Evolutionary conservation across 1,140 invertebrate species (phyloP), one percentile per base, ranked within the genome.

Genomic region (Aphidius ervi): DNA sequence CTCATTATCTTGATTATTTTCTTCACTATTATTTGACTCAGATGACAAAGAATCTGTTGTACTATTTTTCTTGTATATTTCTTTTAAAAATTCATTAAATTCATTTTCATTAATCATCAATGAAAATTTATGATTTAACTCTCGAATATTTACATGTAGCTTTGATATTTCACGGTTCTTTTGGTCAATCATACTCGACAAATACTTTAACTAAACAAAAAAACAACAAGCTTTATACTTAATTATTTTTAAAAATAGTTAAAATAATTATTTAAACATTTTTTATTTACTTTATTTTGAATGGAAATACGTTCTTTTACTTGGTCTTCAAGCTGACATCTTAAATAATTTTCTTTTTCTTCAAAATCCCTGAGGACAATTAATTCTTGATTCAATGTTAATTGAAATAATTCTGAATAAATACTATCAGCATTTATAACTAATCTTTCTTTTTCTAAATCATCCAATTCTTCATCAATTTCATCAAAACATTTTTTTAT

Each of bases 301-400:
- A 31, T 31, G 4, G 23, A 31, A 31, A 31, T 31, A 31, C 23
- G 23, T 1, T 31, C 23, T 31, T 31, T 31, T 3, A 31, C 23
- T 31, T 31, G 23, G 23, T 31, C 23, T 31, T 31, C 23, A 31
- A 31, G 23, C 4, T 31, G 23, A 31, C 23, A 31, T 31, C 82
- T 81, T 10, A 93, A 74, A 40, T 80, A 68, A 61, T 87, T 84
- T 75, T 94, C 91, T 52, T 83, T 81, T 52, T 83, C 82, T 73
- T 93, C 89, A 70, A 86, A 92, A 41, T 89, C 84, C 67, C 86
- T 88, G 1, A 94, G 72, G 49, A 93, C 85, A 9, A 88, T 82
- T 63, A 93, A 79, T 76, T 94, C 91, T 73, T 91, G 87, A 75
- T 91, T 88, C 9, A 92, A 70, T 10, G 87, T 88, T n/a, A 91